Conservation (phyloP, 2,113 vertebrate species). For the Sinocyclocheilus anophthalmus region DNA sequence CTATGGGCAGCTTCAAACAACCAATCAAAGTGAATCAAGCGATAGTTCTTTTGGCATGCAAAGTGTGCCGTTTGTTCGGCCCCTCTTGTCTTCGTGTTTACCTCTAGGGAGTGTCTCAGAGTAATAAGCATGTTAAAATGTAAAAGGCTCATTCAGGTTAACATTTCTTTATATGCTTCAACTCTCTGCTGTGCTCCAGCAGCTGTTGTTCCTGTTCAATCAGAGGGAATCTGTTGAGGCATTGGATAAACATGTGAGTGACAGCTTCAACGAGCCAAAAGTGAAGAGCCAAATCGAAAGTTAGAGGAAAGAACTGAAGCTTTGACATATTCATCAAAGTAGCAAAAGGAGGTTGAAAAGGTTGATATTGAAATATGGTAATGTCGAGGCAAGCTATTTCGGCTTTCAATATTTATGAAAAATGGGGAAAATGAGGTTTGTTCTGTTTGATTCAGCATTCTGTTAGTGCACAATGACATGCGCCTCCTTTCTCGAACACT, state of each 20-base stretch:
- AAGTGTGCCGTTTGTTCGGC: conserved; percentile 33
- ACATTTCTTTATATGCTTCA: background rate
- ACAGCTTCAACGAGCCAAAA: conserved; percentile 14
- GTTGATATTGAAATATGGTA: conserved; percentile 27
- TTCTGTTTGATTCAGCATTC: conserved; percentile 23
- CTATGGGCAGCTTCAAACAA: conserved; percentile 57
- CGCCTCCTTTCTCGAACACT: background rate
- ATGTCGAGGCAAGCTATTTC: conserved; percentile 20
- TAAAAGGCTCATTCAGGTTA: conserved; percentile 59
- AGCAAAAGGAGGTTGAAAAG: conserved; percentile 31
- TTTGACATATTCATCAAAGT: conserved; percentile 42
- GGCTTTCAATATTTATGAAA: conserved; percentile 41
- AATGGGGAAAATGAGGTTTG: background rate
- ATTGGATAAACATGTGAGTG: conserved; percentile 41
- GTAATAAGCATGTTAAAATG: conserved; percentile 72
- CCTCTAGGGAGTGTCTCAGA: background rate
- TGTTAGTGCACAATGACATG: conserved; percentile 5
- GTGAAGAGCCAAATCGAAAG: conserved; percentile 26
- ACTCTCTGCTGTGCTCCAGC: conserved; percentile 53
- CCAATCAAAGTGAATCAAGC: conserved; percentile 51
- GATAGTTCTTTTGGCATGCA: background rate
- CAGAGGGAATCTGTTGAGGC: conserved; percentile 19
- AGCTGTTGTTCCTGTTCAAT: conserved; percentile 13
- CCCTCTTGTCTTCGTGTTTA: conserved; percentile 15
- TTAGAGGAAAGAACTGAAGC: conserved; percentile 11